Percentiles rank a stretch among this genome's conserved stretches.
These are phyloP conservation scores for Cerastoderma edule DNA, from an alignment of 2,888 invertebrate genomes.

Conservation along the genomic window DNA sequence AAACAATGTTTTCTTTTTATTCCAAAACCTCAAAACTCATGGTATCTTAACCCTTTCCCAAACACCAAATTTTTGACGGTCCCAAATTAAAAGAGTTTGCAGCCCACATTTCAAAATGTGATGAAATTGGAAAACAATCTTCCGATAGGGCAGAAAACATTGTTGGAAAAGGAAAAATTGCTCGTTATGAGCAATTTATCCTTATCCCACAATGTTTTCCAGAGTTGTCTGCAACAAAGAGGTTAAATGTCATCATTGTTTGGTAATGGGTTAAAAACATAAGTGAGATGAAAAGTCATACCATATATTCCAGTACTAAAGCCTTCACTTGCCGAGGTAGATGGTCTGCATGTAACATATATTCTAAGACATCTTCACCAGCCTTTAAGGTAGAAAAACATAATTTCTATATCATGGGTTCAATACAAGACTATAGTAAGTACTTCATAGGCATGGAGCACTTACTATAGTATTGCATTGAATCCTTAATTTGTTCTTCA, in stretches of 20 bases:
- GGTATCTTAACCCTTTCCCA: too few species aligned
- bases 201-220: not conserved
- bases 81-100: not conserved
- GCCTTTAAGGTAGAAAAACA: too few species aligned
- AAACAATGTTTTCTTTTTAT: too few species aligned
- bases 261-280: not conserved
- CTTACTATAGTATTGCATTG: too few species aligned
- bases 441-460: too few species aligned
- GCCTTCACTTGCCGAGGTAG: conserved; percentile 40
- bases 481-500: too few species aligned
- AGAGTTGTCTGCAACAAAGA: not conserved
- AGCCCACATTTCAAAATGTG: not conserved
- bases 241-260: not conserved
- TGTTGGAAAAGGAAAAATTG: conserved; percentile 8
- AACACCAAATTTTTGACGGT: not conserved
- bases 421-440: too few species aligned
- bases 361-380: conserved; percentile 42
- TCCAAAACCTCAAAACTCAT: too few species aligned
- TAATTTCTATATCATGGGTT: too few species aligned
- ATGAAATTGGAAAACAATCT: not conserved
- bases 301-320: conserved; percentile 53
- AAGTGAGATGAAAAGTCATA: conserved; percentile 9
- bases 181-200: conserved; percentile 4
- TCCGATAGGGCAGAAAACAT: not conserved
- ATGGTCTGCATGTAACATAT: conserved; percentile 42